Conservation (phyloP, 2,888 invertebrate genomes). For the Cynaeus angustus region DNA sequence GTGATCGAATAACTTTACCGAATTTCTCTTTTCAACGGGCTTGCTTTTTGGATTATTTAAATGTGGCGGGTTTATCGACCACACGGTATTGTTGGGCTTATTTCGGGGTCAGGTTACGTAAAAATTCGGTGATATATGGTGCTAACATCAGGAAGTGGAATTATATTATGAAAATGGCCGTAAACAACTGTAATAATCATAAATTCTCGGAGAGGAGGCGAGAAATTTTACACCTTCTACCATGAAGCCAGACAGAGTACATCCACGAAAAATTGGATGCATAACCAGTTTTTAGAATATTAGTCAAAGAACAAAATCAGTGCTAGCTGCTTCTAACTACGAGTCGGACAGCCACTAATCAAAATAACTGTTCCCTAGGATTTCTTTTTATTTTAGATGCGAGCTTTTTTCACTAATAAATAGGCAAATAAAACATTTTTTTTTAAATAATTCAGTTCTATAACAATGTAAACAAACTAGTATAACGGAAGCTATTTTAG, state of each 20-base stretch:
- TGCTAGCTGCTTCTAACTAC: no score
- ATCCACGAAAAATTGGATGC: neutral
- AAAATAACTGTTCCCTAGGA: no score
- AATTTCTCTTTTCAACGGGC: constrained; percentile 34
- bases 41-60: constrained; percentile 15
- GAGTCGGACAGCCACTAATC: no score
- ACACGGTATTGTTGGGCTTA: constrained; percentile 2
- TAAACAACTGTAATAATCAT: constrained; percentile 4
- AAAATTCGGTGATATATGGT: constrained; percentile 4
- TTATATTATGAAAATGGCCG: constrained; percentile 2
- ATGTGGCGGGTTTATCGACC: constrained; percentile 6
- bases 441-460: no score
- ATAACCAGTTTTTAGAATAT: neutral
- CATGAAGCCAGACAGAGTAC: neutral
- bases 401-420: no score
- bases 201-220: constrained; percentile 2
- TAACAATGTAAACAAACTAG: no score
- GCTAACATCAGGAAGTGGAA: constrained; percentile 4
- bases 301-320: no score
- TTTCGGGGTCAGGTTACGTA: constrained; percentile 2
- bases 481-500: no score
- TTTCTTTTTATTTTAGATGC: no score
- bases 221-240: neutral
- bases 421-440: no score
- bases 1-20: constrained; percentile 11